Percentiles rank a stretch among this genome's conserved stretches.
phyloP scores from a whole-genome alignment of 1,140 invertebrate genomes.

The Theocolax elegans region DNA sequence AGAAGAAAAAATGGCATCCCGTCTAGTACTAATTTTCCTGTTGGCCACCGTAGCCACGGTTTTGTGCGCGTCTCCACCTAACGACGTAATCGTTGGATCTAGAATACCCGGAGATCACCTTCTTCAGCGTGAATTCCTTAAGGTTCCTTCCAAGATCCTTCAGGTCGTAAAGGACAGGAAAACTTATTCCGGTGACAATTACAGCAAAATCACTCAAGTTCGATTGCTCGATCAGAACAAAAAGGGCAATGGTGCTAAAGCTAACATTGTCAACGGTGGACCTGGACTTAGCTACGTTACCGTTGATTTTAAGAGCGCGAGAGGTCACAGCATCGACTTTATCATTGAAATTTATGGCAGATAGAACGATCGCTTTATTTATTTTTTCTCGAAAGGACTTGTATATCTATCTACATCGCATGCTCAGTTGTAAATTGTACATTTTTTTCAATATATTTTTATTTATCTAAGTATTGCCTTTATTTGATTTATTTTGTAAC shows the following conservation, averaged over 20 bases:
- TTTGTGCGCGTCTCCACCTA: not conserved
- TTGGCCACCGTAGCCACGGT: not conserved
- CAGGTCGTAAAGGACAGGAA: not conserved
- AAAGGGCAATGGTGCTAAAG: slow-evolving; percentile 4
- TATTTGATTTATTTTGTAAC: no score
- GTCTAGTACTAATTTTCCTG: not conserved
- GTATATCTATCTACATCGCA: no score
- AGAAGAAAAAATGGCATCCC: not conserved
- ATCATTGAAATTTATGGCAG: slow-evolving; percentile 60
- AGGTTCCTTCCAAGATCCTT: not conserved
- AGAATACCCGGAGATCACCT: not conserved
- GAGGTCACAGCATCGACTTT: slow-evolving; percentile 62
- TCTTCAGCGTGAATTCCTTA: slow-evolving; percentile 4
- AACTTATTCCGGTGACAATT: not conserved
- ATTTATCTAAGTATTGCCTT: no score
- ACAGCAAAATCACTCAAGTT: slow-evolving; percentile 5
- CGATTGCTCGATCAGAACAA: slow-evolving; percentile 16
- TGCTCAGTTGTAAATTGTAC: no score
- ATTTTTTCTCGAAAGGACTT: no score
- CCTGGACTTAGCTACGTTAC: slow-evolving; percentile 44
- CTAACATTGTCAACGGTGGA: slow-evolving; percentile 13
- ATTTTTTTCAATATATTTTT: no score
- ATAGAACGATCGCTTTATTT: no score
- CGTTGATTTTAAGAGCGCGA: slow-evolving; percentile 63
- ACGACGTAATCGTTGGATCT: not conserved